Percentiles rank a stretch among this genome's conserved stretches.
Conservation (phyloP, 2,113 vertebrate species). For the Puma concolor region DNA sequence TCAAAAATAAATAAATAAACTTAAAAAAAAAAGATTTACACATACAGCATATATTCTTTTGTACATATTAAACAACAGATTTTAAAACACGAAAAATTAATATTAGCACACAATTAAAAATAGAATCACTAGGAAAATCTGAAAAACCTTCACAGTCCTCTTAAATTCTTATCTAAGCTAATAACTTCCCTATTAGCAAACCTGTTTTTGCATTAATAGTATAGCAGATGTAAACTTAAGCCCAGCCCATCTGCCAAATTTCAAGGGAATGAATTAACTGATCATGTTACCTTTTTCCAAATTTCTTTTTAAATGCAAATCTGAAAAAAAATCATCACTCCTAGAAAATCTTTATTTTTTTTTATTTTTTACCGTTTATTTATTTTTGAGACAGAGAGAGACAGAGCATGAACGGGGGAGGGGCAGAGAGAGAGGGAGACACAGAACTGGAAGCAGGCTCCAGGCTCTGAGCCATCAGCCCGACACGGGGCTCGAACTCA, state of each 20-base stretch:
- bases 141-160: background rate
- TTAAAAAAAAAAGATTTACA: background rate
- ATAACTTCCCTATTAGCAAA: background rate
- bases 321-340: slow-evolving; percentile 39
- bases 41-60: background rate
- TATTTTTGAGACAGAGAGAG: too few species aligned
- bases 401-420: too few species aligned
- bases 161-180: slow-evolving; percentile 37
- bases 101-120: slow-evolving; percentile 37
- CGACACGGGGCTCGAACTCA: too few species aligned
- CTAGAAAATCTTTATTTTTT: background rate
- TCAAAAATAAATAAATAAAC: too few species aligned
- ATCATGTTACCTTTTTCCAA: background rate
- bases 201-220: background rate
- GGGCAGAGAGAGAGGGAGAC: too few species aligned
- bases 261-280: slow-evolving; percentile 34
- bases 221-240: slow-evolving; percentile 35
- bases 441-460: too few species aligned
- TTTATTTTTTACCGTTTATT: too few species aligned
- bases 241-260: slow-evolving; percentile 3
- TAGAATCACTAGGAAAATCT: slow-evolving; percentile 41
- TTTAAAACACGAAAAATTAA: slow-evolving; percentile 30
- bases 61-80: background rate
- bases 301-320: background rate
- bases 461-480: too few species aligned